Evolutionary conservation across 2,888 invertebrate species (phyloP).

Genomic region (Melanostoma mellinum): DNA sequence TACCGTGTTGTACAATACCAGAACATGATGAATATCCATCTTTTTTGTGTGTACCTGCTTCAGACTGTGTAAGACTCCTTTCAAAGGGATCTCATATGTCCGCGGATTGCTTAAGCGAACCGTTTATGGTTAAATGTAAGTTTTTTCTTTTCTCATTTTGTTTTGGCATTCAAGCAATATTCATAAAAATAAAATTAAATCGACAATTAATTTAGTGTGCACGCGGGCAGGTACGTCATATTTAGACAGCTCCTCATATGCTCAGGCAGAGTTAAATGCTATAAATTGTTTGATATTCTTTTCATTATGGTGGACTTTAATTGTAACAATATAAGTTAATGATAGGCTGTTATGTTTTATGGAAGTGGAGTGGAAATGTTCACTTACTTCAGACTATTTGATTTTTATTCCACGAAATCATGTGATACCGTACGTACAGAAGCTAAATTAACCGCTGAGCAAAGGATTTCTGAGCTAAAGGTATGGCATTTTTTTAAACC

Average conservation of each 20-base stretch:
- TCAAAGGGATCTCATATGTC: slow-evolving; percentile 42
- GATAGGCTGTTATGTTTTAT: background rate
- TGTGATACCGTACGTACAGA: no score
- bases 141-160: background rate
- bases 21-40: slow-evolving; percentile 68
- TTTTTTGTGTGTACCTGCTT: slow-evolving; percentile 30
- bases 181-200: slow-evolving; percentile 70
- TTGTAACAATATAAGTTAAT: slow-evolving; percentile 35
- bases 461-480: no score
- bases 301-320: slow-evolving; percentile 11
- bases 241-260: slow-evolving; percentile 30
- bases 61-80: slow-evolving; percentile 17
- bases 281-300: slow-evolving; percentile 7
- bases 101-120: slow-evolving; percentile 14
- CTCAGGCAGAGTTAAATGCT: background rate
- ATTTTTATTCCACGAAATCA: no score
- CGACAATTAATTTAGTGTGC: slow-evolving; percentile 63
- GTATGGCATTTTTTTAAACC: no score
- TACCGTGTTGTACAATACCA: slow-evolving; percentile 73
- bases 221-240: slow-evolving; percentile 40
- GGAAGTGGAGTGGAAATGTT: no score
- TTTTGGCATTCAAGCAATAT: slow-evolving; percentile 40
- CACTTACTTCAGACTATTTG: no score
- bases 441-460: no score
- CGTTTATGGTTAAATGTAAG: slow-evolving; percentile 63